Evolutionary conservation across 2,113 vertebrate genomes (phyloP), one percentile per base, ranked within the genome.

Genomic region (Pipa parva): DNA sequence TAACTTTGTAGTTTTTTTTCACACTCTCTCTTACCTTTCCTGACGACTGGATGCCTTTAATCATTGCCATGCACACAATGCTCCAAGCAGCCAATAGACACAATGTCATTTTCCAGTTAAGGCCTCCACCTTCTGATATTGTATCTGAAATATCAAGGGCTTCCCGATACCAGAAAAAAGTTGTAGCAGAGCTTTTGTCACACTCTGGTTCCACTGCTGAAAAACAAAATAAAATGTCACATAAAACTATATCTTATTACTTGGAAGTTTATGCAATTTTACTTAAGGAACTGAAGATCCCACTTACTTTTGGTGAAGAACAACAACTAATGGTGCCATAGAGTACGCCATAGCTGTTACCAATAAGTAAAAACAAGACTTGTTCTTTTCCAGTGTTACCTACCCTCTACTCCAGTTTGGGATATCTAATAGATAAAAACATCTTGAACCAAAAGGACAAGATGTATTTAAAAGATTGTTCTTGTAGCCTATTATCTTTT

Each of bases 131-230:
- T 80, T 99, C 92, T 0, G 93, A 93, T 69, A 99, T 98, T 76
- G 83, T 88, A 85, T 90, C 89, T 78, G 96, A 97, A 79, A 98
- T 99, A 80, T 99, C 93, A 71, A 99, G 73, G 29, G 97, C 80
- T 81, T 98, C 88, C 1, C 97, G 87, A 79, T 99, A 99, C 97
- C 97, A 99, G 88, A 98, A 99, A 78, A 95, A 99, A 24, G 96
- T 99, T 26, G 97, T 99, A 65, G 97, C 96, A 0, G 97, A 99
- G 79, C 95, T 98, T 83, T 91, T 98, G 58, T 97, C 95, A 2
- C 97, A 99, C 79, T 99, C 97, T 0, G 93, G 75, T 78, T 90
- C 95, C 76, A 97, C 87, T 67, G 92, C 97, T 98, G 73, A 48
- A 81, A 79, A 0, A 13, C 0, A 73, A 22, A 59, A 28, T 3